Evolutionary conservation across 2,113 vertebrate species (phyloP), one percentile per base, ranked within the genome.

Genomic region (Cyphotilapia sp.): DNA sequence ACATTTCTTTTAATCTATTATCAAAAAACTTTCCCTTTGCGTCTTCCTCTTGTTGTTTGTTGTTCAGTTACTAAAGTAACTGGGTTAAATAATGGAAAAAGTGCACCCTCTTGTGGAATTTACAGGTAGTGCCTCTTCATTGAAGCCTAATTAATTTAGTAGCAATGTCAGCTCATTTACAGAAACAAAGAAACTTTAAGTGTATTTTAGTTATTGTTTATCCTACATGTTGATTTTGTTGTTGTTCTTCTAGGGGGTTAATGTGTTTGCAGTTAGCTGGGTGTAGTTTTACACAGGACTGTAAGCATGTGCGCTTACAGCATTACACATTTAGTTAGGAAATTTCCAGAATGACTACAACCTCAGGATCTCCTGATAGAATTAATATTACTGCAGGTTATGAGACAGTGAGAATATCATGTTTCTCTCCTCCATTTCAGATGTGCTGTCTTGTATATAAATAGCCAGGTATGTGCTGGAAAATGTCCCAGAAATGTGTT

Each of bases 21-120:
- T 45, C n/a, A 47, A 76, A 76, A 76, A 17, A 76, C 11, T 5
- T 49, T 0, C 0, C 12, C 14, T 59, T 6, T 9, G 40, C 1
- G 17, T 76, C 24, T 33, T 7, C 4, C 2, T 80, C 14, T 8
- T 85, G 29, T 4, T 3, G 2, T 83, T 45, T 17, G 3, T 13
- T 33, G 31, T 42, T 76, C 19, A 10, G 11, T 12, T 3, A 17
- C 4, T 27, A 13, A 63, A 61, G 38, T 9, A 47, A 24, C 5
- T 2, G 14, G 19, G 7, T 16, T 53, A 27, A 10, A 53, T 19
- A 56, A 82, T 8, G 38, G 49, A 35, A 24, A 51, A 9, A 83
- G 27, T n/a, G 17, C 40, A 16, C 84, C 89, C 24, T 33, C 81
- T 85, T 69, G 83, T 86, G 89, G 47, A 61, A 5, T 33, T 69